Conservation (phyloP, 35 echinoderm and acorn worm species). For the Chiridota heheva region DNA sequence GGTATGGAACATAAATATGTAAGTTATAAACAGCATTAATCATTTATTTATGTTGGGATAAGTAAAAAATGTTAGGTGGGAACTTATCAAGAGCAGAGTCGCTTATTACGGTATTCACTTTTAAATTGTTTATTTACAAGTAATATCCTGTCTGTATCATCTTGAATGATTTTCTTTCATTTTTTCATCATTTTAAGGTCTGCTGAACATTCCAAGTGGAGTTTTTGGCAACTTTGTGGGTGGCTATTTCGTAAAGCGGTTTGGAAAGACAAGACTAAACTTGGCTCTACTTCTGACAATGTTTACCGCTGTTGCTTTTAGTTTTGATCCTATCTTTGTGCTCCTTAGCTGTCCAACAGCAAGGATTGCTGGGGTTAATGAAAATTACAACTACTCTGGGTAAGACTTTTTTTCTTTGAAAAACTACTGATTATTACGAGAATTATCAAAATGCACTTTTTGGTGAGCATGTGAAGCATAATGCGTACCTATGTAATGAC, state of each 20-base stretch:
- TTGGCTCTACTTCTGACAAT: not conserved
- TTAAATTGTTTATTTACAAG: not conserved
- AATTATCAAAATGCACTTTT: too few relatives aligned
- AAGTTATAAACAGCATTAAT: too few relatives aligned
- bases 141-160: not conserved
- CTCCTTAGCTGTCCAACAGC: slow-evolving; percentile 10
- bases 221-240: slow-evolving; percentile 15
- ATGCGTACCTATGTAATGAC: too few relatives aligned
- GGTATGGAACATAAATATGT: too few relatives aligned
- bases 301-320: slow-evolving; percentile 9
- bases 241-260: slow-evolving; percentile 20
- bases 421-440: too few relatives aligned
- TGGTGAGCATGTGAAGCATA: too few relatives aligned
- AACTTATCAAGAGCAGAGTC: not conserved
- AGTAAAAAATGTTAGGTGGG: too few relatives aligned
- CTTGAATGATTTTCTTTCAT: too few relatives aligned
- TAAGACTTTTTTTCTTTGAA: not conserved
- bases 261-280: slow-evolving; percentile 5
- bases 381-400: not conserved
- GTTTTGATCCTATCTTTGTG: slow-evolving; percentile 6
- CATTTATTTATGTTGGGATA: too few relatives aligned
- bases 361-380: slow-evolving; percentile 11
- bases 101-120: not conserved
- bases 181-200: not conserved
- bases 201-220: slow-evolving; percentile 12